phyloP scores from a whole-genome alignment of 2,888 invertebrate species.

The Polydrusus tereticollis region DNA sequence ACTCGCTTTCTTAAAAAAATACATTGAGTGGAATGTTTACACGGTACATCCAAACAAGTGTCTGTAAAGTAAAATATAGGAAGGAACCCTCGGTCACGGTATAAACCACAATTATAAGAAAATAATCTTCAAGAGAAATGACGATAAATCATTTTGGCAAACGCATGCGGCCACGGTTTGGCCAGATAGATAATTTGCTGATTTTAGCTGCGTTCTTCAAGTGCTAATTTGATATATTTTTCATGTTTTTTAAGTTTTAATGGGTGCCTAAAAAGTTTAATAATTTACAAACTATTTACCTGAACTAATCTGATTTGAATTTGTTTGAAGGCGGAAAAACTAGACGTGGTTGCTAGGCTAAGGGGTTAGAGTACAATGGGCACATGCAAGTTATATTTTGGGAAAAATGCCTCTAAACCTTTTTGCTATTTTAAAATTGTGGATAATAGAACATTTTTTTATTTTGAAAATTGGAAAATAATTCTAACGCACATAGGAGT shows the following conservation, averaged over 20 bases:
- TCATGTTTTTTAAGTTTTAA: background rate
- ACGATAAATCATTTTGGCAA: conserved; percentile 52
- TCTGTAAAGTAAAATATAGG: conserved; percentile 37
- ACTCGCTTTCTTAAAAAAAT: background rate
- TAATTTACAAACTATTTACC: too few relatives aligned
- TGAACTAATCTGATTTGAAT: too few relatives aligned
- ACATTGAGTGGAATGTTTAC: conserved; percentile 28
- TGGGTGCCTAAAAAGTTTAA: background rate
- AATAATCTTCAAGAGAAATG: conserved; percentile 52
- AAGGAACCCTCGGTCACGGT: conserved; percentile 27
- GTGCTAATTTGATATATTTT: background rate
- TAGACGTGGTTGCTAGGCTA: too few relatives aligned
- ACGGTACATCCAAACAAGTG: conserved; percentile 32
- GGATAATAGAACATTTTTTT: too few relatives aligned
- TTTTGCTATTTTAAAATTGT: too few relatives aligned
- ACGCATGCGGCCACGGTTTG: conserved; percentile 31
- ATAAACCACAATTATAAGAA: conserved; percentile 54
- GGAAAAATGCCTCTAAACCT: too few relatives aligned
- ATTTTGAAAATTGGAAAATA: too few relatives aligned
- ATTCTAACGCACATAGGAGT: too few relatives aligned
- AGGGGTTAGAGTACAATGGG: too few relatives aligned
- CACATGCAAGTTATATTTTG: too few relatives aligned
- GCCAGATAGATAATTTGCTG: conserved; percentile 36
- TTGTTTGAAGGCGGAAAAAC: too few relatives aligned
- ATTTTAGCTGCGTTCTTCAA: conserved; percentile 26